Percentiles rank a stretch among this genome's conserved stretches.
Evolutionary conservation across 2,888 invertebrate species (phyloP).

Genomic region (Hirtodrosophila duncani): DNA sequence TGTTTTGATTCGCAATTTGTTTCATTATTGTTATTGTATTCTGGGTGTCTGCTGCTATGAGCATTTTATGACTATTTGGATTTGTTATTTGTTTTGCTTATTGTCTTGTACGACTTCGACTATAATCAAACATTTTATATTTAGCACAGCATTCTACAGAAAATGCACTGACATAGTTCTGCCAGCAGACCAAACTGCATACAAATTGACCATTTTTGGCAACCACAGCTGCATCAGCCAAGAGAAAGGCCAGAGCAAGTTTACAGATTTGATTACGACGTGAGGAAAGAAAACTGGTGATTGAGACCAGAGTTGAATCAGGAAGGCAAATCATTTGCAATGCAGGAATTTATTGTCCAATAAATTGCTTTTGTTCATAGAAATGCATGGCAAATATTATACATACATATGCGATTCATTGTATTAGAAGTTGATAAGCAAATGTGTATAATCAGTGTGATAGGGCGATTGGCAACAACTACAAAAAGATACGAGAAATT

Average conservation of each 20-base stretch:
- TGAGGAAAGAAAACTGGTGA: too few species aligned
- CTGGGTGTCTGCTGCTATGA: conserved; percentile 27
- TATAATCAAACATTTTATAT: conserved; percentile 40
- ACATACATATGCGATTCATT: too few species aligned
- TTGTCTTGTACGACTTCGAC: conserved; percentile 39
- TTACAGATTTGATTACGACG: conserved; percentile 21
- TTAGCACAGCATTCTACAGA: conserved; percentile 35
- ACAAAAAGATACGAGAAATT: too few species aligned
- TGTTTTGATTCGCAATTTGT: conserved; percentile 16
- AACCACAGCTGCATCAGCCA: conserved; percentile 5
- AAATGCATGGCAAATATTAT: too few species aligned
- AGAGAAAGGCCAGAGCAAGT: conserved; percentile 28
- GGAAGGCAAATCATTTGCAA: too few species aligned
- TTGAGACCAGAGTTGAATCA: too few species aligned
- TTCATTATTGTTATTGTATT: conserved; percentile 39
- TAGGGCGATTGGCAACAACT: too few species aligned
- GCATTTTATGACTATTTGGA: conserved; percentile 46
- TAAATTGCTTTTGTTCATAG: too few species aligned
- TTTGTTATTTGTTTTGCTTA: conserved; percentile 30
- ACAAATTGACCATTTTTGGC: conserved; percentile 47
- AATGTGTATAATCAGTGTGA: too few species aligned
- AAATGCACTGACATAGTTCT: conserved; percentile 62
- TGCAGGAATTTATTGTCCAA: too few species aligned
- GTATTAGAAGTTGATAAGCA: too few species aligned
- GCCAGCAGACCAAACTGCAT: conserved; percentile 35